Evolutionary conservation across 2,797 vertebrate genomes (phyloP), one percentile per base, ranked within the genome.

Genomic region (Craterocephalus amniculus): DNA sequence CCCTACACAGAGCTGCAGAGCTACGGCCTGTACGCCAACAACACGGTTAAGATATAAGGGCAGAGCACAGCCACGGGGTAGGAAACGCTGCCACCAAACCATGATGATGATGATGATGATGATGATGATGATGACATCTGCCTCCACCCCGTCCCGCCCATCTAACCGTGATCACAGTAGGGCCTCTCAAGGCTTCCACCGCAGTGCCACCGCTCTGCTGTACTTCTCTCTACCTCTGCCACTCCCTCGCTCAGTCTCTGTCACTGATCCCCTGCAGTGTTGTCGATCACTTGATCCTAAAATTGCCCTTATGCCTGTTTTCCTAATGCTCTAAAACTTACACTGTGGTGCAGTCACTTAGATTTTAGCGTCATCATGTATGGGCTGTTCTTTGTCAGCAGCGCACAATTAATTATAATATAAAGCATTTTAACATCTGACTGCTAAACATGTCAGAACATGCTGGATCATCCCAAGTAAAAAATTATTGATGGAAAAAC

Each of bases 1-100:
- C 91, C 92, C 91, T 94, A 94, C 93, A 93, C 92, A 83, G 93
- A 95, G 93, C 91, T 94, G 92, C 94, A 94, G 92, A 91, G 92
- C 91, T 95, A 94, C 91, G 91, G 88, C 90, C 88, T 94, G 90
- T 95, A 94, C 91, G 91, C 92, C 88, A 92, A 92, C 89, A 93
- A 95, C 91, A 94, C 91, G 88, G 91, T 94, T 95, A 93, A 94
- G 91, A 94, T 94, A 92, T 94, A 94, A 93, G 91, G 83, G 88
- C 88, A 91, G 89, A 92, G 90, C 92, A 91, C 92, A 92, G 92
- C 89, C 82, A 91, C 78, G 87, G 83, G 89, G 91, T 92, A 92
- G 91, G 92, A 91, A 91, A 91, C 59, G 78, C 88, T 91, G 88
- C 76, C 80, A 85, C 86, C 80, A 74, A 88, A 84, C 83, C 80